These are phyloP conservation scores for Syritta pipiens DNA, from an alignment of 2,888 invertebrate species.

Conservation along the genomic window DNA sequence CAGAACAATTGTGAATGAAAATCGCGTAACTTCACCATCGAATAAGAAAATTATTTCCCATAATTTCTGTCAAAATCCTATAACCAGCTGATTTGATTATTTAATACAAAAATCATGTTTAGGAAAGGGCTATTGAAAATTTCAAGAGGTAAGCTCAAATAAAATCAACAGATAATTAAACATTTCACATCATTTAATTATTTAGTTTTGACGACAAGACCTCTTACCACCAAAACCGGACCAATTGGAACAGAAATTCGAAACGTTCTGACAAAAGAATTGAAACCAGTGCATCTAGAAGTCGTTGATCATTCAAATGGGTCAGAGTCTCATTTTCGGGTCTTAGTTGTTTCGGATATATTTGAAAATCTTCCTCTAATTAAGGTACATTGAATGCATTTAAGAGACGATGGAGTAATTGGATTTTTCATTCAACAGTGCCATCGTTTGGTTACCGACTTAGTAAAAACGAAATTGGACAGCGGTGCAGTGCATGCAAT, in stretches of 20 bases:
- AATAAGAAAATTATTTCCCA: not conserved
- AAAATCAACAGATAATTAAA: not conserved
- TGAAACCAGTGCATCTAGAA: slow-evolving; percentile 88
- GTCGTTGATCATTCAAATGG: slow-evolving; percentile 94
- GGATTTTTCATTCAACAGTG: slow-evolving; percentile 82
- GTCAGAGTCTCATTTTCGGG: slow-evolving; percentile 96
- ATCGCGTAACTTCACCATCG: too few species aligned
- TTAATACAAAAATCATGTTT: slow-evolving; percentile 48
- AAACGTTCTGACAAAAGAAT: slow-evolving; percentile 82
- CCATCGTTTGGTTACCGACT: slow-evolving; percentile 91
- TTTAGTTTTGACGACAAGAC: slow-evolving; percentile 20
- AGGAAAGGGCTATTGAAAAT: slow-evolving; percentile 39
- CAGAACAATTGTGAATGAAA: not conserved
- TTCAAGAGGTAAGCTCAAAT: slow-evolving; percentile 33
- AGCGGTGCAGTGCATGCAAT: slow-evolving; percentile 90
- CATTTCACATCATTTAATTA: not conserved
- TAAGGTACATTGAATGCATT: slow-evolving; percentile 84
- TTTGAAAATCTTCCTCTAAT: slow-evolving; percentile 89
- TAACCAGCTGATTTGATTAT: slow-evolving; percentile 52
- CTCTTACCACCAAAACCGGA: slow-evolving; percentile 43
- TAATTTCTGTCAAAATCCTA: not conserved
- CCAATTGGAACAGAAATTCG: slow-evolving; percentile 83
- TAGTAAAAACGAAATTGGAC: slow-evolving; percentile 87
- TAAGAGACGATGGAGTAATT: not conserved
- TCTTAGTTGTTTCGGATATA: slow-evolving; percentile 91